Evolutionary conservation across 2,888 invertebrate genomes (phyloP).

Genomic region (Emmelina monodactyla): DNA sequence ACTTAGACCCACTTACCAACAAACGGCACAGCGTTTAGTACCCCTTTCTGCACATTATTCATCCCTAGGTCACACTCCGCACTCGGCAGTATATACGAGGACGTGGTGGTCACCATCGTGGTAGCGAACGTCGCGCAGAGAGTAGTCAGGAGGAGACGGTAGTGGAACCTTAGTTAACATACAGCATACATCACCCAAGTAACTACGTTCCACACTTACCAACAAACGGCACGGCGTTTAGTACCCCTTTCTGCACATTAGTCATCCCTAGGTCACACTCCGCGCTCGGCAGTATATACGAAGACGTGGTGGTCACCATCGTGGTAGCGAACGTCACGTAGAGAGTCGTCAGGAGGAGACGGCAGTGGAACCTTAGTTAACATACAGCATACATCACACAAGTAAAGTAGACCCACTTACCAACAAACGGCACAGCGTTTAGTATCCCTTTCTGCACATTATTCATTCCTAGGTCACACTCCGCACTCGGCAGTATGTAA

Average conservation of each 20-base stretch:
- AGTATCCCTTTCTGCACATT: slow-evolving; percentile 32
- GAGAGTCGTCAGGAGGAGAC: slow-evolving; percentile 25
- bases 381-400: too few relatives aligned
- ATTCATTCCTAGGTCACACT: slow-evolving; percentile 33
- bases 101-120: slow-evolving; percentile 26
- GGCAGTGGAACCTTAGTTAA: slow-evolving; percentile 29
- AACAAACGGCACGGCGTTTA: slow-evolving; percentile 33
- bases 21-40: slow-evolving; percentile 33
- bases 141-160: slow-evolving; percentile 24
- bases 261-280: slow-evolving; percentile 35
- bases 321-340: slow-evolving; percentile 24
- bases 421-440: slow-evolving; percentile 33
- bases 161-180: too few relatives aligned
- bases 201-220: too few relatives aligned
- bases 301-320: slow-evolving; percentile 28
- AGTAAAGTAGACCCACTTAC: too few relatives aligned
- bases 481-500: slow-evolving; percentile 32
- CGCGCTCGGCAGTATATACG: slow-evolving; percentile 32
- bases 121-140: slow-evolving; percentile 25
- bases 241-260: slow-evolving; percentile 30
- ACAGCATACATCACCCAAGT: too few relatives aligned
- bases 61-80: slow-evolving; percentile 36
- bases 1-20: slow-evolving; percentile 33
- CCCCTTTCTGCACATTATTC: slow-evolving; percentile 31
- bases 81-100: slow-evolving; percentile 31